phyloP scores from a whole-genome alignment of 2,888 invertebrate species.

The Diplolepis rosae region DNA sequence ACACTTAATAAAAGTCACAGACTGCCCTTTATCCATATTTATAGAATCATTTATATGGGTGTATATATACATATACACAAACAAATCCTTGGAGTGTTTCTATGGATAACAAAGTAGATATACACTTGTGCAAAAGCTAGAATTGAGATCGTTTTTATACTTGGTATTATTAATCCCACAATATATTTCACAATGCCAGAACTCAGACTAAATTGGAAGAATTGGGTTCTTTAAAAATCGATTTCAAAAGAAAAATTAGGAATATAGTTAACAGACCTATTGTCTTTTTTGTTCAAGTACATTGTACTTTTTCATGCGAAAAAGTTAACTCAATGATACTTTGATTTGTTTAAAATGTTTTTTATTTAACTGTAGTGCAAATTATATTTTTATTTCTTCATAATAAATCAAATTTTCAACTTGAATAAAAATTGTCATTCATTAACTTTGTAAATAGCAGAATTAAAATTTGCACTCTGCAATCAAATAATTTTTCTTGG shows the following conservation, averaged over 20 bases:
- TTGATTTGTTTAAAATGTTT: neutral
- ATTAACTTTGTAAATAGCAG: neutral
- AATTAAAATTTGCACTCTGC: neutral
- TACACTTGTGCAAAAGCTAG: constrained; percentile 12
- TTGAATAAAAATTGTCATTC: neutral
- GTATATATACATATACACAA: constrained; percentile 6
- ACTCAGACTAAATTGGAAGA: neutral
- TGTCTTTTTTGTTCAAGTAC: neutral
- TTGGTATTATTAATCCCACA: constrained; percentile 9
- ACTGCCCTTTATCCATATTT: constrained; percentile 8
- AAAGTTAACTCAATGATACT: neutral
- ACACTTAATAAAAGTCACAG: constrained; percentile 29
- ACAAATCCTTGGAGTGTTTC: constrained; percentile 21
- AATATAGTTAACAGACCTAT: neutral
- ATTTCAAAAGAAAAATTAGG: neutral
- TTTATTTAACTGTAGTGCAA: neutral
- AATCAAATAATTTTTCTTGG: neutral
- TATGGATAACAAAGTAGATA: constrained; percentile 16
- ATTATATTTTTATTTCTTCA: neutral
- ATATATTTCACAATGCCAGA: constrained; percentile 7
- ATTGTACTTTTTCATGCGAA: neutral
- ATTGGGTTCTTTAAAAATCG: neutral
- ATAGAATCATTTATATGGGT: constrained; percentile 12
- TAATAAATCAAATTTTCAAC: neutral
- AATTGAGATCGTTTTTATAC: constrained; percentile 14